phyloP scores from a whole-genome alignment of 64 coral and sea anemone genomes.

The Anthopleura sola region DNA sequence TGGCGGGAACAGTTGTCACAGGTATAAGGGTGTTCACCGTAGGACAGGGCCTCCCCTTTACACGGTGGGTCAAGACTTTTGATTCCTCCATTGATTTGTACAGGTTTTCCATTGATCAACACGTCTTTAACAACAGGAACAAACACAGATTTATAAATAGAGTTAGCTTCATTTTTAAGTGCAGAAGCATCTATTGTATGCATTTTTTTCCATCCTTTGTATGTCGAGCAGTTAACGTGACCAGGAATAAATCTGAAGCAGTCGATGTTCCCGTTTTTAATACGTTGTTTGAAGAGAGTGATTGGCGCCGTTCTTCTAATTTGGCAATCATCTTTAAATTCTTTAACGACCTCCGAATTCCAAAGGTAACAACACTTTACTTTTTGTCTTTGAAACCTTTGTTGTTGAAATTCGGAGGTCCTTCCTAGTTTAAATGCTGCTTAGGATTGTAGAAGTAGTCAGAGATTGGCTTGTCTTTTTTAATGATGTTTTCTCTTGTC shows the following conservation, averaged over 20 bases:
- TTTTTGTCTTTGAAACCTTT: not conserved
- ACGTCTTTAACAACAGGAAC: not conserved
- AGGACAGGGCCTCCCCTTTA: slow-evolving; percentile 11
- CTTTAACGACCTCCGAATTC: slow-evolving; percentile 44
- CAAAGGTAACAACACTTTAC: slow-evolving; percentile 23
- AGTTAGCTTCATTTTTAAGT: slow-evolving; percentile 6
- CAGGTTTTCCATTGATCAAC: slow-evolving; percentile 14
- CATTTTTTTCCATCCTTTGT: slow-evolving; percentile 19
- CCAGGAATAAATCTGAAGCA: slow-evolving; percentile 8
- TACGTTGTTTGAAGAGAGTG: slow-evolving; percentile 16
- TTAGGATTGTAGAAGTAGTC: not conserved
- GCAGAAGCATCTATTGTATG: slow-evolving; percentile 31
- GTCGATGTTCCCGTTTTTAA: not conserved
- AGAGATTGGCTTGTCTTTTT: not conserved
- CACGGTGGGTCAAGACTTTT: slow-evolving; percentile 40
- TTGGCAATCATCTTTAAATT: slow-evolving; percentile 6
- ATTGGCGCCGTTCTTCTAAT: slow-evolving; percentile 18
- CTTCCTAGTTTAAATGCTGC: slow-evolving; percentile 11
- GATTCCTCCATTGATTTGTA: slow-evolving; percentile 9
- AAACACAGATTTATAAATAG: slow-evolving; percentile 16
- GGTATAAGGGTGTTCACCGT: slow-evolving; percentile 40
- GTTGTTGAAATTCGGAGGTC: slow-evolving; percentile 24
- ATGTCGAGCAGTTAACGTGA: slow-evolving; percentile 14
- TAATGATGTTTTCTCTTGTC: not conserved
- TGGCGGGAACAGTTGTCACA: slow-evolving; percentile 38